Percentiles rank a stretch among this genome's conserved stretches.
Evolutionary conservation across 2,888 invertebrate genomes (phyloP).

Genomic region (Phytoseiulus persimilis): DNA sequence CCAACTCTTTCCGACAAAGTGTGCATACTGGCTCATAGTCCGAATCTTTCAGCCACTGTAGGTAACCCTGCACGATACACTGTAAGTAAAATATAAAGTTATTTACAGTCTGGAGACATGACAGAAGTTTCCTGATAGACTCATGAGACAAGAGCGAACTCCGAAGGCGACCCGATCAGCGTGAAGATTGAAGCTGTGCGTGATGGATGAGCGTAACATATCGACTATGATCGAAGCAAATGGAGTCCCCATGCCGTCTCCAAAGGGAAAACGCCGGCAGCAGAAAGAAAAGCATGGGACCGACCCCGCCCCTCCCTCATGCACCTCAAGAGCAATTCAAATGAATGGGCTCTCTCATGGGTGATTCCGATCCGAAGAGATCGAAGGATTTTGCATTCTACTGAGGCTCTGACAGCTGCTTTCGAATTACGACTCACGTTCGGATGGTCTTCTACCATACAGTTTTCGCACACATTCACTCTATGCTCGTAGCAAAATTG

Average conservation of each 20-base stretch:
- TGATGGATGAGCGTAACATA: too few species aligned
- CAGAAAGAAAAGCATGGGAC: too few species aligned
- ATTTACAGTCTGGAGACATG: neutral
- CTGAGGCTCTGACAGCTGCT: neutral
- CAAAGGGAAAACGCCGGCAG: neutral
- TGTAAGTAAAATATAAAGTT: conserved; percentile 54
- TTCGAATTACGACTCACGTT: conserved; percentile 60
- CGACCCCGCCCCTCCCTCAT: too few species aligned
- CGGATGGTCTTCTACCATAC: conserved; percentile 83
- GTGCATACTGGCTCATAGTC: conserved; percentile 90
- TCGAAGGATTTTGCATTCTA: neutral
- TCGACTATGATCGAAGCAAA: too few species aligned
- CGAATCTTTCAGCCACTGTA: conserved; percentile 95
- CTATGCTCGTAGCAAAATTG: conserved; percentile 98
- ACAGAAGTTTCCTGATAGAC: too few species aligned
- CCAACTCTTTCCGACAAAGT: conserved; percentile 72
- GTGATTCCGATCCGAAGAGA: neutral
- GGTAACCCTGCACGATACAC: conserved; percentile 96
- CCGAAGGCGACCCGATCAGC: too few species aligned
- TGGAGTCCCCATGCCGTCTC: neutral
- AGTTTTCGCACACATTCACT: conserved; percentile 97
- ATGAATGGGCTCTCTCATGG: neutral
- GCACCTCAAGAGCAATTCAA: too few species aligned
- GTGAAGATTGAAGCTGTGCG: too few species aligned
- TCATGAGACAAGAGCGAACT: too few species aligned